A percentile compares a stretch with the other conserved stretches of the same genome.
Evolutionary conservation across 2,797 vertebrate genomes (phyloP).

Genomic region (Morus bassanus): DNA sequence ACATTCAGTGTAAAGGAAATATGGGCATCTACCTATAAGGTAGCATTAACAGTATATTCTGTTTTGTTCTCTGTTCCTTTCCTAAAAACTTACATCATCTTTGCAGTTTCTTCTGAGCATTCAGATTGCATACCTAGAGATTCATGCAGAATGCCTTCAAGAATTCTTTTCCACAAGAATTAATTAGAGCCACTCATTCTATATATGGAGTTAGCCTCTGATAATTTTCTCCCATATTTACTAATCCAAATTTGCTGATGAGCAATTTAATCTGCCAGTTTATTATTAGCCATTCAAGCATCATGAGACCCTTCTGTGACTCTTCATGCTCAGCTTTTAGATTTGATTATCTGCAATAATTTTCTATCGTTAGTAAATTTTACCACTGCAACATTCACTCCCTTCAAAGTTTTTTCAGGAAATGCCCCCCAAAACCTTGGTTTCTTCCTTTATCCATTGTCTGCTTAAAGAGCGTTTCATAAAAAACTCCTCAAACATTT

Average conservation of each 20-base stretch:
- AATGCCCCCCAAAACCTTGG: background rate
- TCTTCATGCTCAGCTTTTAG: background rate
- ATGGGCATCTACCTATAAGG: background rate
- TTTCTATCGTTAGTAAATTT: background rate
- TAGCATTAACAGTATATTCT: background rate
- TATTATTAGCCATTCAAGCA: background rate
- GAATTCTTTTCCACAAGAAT: background rate
- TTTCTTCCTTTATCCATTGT: background rate
- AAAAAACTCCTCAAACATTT: background rate
- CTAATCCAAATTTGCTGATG: background rate
- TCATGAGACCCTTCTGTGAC: background rate
- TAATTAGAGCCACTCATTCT: background rate
- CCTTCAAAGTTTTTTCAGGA: background rate
- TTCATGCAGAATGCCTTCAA: background rate
- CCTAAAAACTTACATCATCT: background rate
- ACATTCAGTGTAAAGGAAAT: background rate
- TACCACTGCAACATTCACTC: background rate
- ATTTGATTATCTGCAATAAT: background rate
- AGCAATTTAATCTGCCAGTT: background rate
- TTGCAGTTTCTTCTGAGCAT: background rate
- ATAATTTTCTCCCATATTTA: background rate
- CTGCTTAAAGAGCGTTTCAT: background rate
- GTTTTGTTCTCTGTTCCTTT: background rate
- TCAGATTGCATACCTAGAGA: background rate
- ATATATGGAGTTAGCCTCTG: background rate